Evolutionary conservation across 53 echinoderm and acorn worm species (phyloP).

Genomic region (Henricia sp.): DNA sequence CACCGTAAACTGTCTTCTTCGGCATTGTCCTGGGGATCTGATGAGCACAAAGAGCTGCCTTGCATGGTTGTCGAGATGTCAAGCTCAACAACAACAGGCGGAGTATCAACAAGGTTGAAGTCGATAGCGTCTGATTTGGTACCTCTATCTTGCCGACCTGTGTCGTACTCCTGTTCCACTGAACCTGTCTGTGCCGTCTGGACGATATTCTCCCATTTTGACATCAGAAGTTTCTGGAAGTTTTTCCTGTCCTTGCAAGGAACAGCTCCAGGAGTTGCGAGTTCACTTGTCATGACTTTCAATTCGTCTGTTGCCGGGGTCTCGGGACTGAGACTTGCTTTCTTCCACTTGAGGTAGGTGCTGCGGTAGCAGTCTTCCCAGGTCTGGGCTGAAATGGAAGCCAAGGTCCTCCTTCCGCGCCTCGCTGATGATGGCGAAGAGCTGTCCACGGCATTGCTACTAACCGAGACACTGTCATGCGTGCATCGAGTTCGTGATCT

Average conservation of each 20-base stretch:
- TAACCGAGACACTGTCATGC: neutral
- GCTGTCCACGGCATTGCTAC: constrained; percentile 23
- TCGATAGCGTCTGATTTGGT: neutral
- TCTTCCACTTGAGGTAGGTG: constrained; percentile 54
- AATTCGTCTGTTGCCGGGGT: constrained; percentile 25
- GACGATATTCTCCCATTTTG: constrained; percentile 43
- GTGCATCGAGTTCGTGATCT: constrained; percentile 1
- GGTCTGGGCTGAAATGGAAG: constrained; percentile 47
- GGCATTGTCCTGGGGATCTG: neutral
- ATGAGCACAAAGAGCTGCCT: neutral
- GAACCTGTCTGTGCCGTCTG: constrained; percentile 42
- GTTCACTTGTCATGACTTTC: constrained; percentile 46
- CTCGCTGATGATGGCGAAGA: constrained; percentile 8
- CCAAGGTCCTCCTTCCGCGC: constrained; percentile 19
- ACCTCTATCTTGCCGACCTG: neutral
- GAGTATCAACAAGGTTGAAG: constrained; percentile 7
- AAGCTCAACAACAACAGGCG: constrained; percentile 38
- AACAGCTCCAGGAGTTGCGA: constrained; percentile 17
- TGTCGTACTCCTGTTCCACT: neutral
- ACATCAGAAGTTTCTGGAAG: constrained; percentile 48
- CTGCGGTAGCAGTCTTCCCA: constrained; percentile 58
- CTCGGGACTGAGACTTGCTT: constrained; percentile 11
- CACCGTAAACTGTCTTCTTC: neutral
- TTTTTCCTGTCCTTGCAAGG: constrained; percentile 28
- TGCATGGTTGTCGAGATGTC: constrained; percentile 6